Conservation (phyloP, 2,113 vertebrate species). For the Mobula hypostoma region DNA sequence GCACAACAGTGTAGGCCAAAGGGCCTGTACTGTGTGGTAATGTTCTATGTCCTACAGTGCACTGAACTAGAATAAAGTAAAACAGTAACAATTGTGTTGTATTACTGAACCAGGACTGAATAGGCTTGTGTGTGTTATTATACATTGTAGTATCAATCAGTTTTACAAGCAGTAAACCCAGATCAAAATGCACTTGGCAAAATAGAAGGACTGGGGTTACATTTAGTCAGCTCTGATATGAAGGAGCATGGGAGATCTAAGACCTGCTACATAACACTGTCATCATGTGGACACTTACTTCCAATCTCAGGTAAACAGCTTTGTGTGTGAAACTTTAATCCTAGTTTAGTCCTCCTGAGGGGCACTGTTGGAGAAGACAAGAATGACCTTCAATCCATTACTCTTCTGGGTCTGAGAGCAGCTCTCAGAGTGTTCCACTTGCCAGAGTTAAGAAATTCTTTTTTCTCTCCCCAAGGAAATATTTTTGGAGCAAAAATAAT, state of each 20-base stretch:
- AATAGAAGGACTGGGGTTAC: background rate
- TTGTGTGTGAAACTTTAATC: background rate
- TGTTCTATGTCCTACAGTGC: too few relatives aligned
- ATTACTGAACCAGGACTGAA: too few relatives aligned
- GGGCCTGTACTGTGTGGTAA: too few relatives aligned
- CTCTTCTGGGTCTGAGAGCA: background rate
- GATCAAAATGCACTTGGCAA: background rate
- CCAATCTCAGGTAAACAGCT: background rate
- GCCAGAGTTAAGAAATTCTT: background rate
- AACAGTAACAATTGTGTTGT: too few relatives aligned
- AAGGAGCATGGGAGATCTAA: background rate
- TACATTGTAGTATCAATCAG: background rate
- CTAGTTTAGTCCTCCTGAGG: background rate
- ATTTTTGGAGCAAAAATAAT: background rate
- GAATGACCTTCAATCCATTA: background rate
- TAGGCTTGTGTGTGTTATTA: background rate
- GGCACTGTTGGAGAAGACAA: background rate
- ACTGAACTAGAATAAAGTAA: too few relatives aligned
- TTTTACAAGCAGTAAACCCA: background rate
- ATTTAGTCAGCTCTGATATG: background rate
- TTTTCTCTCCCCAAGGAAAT: background rate
- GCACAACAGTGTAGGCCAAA: too few relatives aligned
- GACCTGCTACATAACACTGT: background rate
- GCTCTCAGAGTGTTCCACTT: background rate
- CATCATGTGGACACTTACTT: background rate